Evolutionary conservation across 2,888 invertebrate species (phyloP), one percentile per base, ranked within the genome.

Genomic region (Girardia tigrina): DNA sequence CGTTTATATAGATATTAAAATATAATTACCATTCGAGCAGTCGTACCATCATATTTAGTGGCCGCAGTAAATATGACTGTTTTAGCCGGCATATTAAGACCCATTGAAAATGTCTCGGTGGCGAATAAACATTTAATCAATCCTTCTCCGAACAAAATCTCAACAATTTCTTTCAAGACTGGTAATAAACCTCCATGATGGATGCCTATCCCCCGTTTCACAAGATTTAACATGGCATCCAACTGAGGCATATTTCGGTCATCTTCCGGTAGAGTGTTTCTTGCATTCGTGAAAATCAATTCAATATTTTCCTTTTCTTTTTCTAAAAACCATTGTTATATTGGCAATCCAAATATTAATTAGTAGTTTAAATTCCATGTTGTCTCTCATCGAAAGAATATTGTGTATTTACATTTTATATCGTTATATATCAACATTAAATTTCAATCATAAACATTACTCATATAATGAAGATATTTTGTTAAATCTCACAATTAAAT

Each of bases 41-140:
- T 91, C 83, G 90, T 91, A 23, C 99, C 99, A 84, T 99, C 99
- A 85, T 91, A 99, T 85, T 99, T 99, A 77, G 92, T 88, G 42
- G 91, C 90, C 70, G 89, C 90, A 0, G 97, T 95, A 81, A 99
- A 99, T 0, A 99, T 87, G 0, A 99, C 98, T 0, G 99, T 99
- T 81, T 97, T 89, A 0, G 99, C 99, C 1, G 99, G 99, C 98
- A 99, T 99, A 86, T 99, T 99, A 8, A 99, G 86, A 0, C 99
- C 99, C 98, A 99, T 99, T 23, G 98, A 94, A 86, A 99, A 99
- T 0, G 99, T 99, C 86, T 99, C 99, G 0, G 99, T 99, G 0
- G 99, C 99, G 86, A 99, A 99, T 0, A 99, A 86, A 0, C 94
- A 93, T 86, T 98, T 99, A 69, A 99, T 90, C 75, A 99, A 88